Base-by-base conservation (phyloP, 2,888 invertebrate genomes). In the Pollenia angustigena region DNA sequence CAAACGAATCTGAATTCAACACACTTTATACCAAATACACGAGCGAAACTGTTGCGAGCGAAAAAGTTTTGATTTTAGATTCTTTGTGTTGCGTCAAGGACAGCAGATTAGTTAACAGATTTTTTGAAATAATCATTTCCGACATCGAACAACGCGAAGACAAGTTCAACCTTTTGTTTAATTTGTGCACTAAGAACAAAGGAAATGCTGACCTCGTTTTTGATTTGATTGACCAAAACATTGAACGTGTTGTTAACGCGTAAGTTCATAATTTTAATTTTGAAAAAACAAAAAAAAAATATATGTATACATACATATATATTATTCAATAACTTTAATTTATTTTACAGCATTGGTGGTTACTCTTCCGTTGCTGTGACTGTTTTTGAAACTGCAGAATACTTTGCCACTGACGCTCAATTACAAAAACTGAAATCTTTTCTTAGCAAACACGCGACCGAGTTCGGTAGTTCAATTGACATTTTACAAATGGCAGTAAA, bases 21-120 rank as follows among this genome's bases (percentile, higher is more conserved):
- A 95, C 94, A 89, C 92, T 97, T 23, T 96, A 96, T 95, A 88
- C 94, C 0, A 94, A 95, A 86, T 97, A 95, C 92, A 90, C 92
- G 72, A 90, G 88, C 0, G 94, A 95, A 71, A 94, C 95, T 50
- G 94, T 96, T 1, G 96, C 96, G 54, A 95, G 95, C 0, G 97
- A 97, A 92, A 95, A 96, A 91, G 4, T 92, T 95, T 4, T 32
- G 32, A 32, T 32, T 32, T 32, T 32, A 6, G 32, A 32, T 32
- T 32, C 32, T 4, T 32, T 32, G 32, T 4, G 32, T 32, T 32
- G 32, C 32, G 32, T 32, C 32, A 32, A 32, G 32, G 32, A 32
- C 10, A 89, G 92, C 0, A 91, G 91, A 52, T 93, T 96, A 40
- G 93, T 97, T 4, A 91, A 93, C 23, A 90, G 76, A 93, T 95